Conservation (phyloP, 2,113 vertebrate genomes). For the Aegotheles bennettii region DNA sequence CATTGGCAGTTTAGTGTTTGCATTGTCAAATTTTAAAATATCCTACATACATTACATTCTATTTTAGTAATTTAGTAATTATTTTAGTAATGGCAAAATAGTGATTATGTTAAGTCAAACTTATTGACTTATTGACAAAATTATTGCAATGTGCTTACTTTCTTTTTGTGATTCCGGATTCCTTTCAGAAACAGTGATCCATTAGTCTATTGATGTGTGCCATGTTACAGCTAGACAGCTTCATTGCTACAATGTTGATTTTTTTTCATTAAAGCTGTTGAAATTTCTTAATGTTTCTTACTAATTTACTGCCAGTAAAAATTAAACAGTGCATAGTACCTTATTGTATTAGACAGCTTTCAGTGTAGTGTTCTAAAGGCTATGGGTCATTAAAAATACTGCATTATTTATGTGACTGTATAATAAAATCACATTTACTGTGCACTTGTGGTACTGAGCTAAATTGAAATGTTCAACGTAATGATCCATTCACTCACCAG, state of each 20-base stretch:
- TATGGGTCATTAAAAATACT: conserved; percentile 60
- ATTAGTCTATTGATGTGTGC: background rate
- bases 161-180: conserved; percentile 46
- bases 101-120: conserved; percentile 50
- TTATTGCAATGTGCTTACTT: conserved; percentile 31
- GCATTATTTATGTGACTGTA: conserved; percentile 71
- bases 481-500: conserved; percentile 7
- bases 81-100: conserved; percentile 59
- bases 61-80: too few species aligned
- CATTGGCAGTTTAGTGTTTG: conserved; percentile 10
- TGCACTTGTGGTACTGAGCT: background rate
- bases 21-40: conserved; percentile 60
- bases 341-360: conserved; percentile 43
- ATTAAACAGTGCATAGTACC: conserved; percentile 21
- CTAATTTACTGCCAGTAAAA: conserved; percentile 48
- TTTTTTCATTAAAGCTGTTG: conserved; percentile 1
- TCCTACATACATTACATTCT: conserved; percentile 13
- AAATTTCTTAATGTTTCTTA: conserved; percentile 20
- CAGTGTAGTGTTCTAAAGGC: conserved; percentile 7
- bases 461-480: conserved; percentile 21
- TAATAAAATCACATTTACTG: conserved; percentile 65
- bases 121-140: too few species aligned
- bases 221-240: background rate
- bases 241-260: background rate
- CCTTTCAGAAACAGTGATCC: background rate